A percentile compares a stretch with the other conserved stretches of the same genome.
Conservation (phyloP, 2,113 vertebrate species). For the Ameiurus melas region DNA sequence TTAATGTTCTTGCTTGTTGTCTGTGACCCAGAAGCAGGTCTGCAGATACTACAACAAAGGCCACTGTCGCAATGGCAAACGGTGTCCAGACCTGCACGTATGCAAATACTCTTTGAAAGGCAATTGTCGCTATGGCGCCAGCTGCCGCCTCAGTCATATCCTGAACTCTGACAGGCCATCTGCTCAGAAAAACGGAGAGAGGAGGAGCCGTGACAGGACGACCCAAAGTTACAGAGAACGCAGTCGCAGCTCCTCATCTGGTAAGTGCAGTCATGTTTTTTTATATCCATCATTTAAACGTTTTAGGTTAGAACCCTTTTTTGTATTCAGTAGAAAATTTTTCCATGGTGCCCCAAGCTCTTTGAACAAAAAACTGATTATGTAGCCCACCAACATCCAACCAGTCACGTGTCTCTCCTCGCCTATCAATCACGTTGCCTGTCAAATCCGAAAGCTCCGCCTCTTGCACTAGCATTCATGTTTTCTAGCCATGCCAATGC, state of each 20-base stretch:
- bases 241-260: slow-evolving; percentile 16
- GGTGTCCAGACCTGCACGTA: slow-evolving; percentile 61
- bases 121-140: slow-evolving; percentile 55
- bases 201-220: background rate
- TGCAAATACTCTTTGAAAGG: slow-evolving; percentile 61
- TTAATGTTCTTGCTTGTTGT: background rate
- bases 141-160: slow-evolving; percentile 61
- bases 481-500: background rate
- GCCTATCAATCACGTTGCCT: background rate
- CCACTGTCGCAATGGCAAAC: slow-evolving; percentile 50
- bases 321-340: background rate
- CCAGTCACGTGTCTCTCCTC: too few species aligned
- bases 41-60: slow-evolving; percentile 67
- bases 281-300: background rate
- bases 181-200: background rate
- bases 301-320: background rate
- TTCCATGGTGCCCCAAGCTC: background rate
- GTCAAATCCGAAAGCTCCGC: background rate
- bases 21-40: slow-evolving; percentile 34
- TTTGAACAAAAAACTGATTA: background rate
- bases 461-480: background rate
- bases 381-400: background rate
- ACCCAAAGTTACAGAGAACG: background rate
- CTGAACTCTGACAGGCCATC: background rate
- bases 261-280: background rate